These are phyloP conservation scores for Monodelphis domestica DNA, from an alignment of 2,797 vertebrate species.

Conservation along the genomic window DNA sequence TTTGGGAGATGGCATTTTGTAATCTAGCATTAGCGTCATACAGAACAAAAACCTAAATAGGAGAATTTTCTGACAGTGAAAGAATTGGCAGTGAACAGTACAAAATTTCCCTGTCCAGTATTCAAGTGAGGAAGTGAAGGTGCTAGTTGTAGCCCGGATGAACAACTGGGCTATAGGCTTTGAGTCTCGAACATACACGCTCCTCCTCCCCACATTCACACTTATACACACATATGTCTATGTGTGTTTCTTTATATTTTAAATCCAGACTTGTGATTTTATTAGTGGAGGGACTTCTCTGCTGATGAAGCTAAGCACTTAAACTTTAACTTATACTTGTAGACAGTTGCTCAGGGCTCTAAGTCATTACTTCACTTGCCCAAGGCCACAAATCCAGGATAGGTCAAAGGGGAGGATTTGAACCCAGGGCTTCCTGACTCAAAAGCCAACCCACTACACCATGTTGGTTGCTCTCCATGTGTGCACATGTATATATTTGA, in stretches of 20 bases:
- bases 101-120: background rate
- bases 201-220: background rate
- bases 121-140: background rate
- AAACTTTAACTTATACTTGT: background rate
- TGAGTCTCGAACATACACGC: background rate
- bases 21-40: slow-evolving; percentile 11
- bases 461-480: background rate
- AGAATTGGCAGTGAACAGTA: slow-evolving; percentile 7
- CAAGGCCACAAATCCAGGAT: background rate
- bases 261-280: background rate
- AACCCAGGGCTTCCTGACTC: background rate
- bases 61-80: slow-evolving; percentile 8
- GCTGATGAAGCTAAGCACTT: too few relatives aligned
- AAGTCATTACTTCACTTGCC: background rate
- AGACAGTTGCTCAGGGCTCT: background rate
- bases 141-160: background rate
- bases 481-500: background rate
- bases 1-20: background rate
- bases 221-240: background rate
- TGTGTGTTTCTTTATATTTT: background rate
- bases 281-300: background rate
- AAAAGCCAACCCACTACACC: background rate
- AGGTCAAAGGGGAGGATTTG: background rate
- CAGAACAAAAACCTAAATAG: background rate
- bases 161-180: background rate